phyloP scores from a whole-genome alignment of 2,797 vertebrate species.

The Loriculus beryllinus region DNA sequence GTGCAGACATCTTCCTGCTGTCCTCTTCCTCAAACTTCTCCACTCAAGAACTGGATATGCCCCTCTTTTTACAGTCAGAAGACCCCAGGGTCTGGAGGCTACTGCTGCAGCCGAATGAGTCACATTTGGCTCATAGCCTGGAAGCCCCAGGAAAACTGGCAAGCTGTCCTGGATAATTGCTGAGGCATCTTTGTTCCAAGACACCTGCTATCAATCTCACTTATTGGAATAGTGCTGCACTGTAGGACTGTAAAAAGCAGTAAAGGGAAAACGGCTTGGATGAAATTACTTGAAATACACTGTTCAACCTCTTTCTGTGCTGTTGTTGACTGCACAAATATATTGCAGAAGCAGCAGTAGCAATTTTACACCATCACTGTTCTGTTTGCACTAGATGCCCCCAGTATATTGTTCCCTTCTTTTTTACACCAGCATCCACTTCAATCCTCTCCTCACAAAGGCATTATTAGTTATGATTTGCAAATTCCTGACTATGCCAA shows the following conservation, averaged over 20 bases:
- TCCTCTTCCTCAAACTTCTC: not conserved
- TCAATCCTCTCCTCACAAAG: not conserved
- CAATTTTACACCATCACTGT: not conserved
- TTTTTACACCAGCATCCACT: not conserved
- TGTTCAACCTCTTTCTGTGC: not conserved
- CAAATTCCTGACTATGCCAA: not conserved
- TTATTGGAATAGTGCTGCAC: not conserved
- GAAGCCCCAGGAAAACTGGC: not conserved
- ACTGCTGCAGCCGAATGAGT: not conserved
- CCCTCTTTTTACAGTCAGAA: not conserved
- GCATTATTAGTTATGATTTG: not conserved
- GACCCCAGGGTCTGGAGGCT: not conserved
- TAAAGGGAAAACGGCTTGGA: not conserved
- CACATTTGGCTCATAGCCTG: not conserved
- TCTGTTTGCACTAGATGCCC: not conserved
- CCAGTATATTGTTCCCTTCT: not conserved
- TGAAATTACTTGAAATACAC: not conserved
- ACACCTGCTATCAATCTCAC: not conserved
- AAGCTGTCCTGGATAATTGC: not conserved
- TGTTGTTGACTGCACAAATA: not conserved
- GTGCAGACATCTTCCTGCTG: not conserved
- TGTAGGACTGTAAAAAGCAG: not conserved
- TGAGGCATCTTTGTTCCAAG: not conserved
- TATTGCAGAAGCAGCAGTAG: accelerated
- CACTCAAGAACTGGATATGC: accelerated